Evolutionary conservation across 2,888 invertebrate species (phyloP), one percentile per base, ranked within the genome.

Genomic region (Eudemis profundana): DNA sequence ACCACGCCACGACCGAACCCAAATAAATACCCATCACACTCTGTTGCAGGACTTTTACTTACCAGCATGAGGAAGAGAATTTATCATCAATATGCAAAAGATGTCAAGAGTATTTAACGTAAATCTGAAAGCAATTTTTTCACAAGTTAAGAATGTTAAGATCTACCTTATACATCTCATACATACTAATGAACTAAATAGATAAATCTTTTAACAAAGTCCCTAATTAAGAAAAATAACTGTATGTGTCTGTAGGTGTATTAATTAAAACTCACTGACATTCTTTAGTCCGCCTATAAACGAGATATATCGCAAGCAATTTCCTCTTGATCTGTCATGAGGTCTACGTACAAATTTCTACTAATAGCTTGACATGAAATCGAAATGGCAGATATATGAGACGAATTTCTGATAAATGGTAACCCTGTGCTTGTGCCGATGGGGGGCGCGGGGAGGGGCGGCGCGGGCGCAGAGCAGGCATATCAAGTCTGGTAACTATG

Each of bases 401-500:
- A 59, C 65, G 19, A 53, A 65, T 21, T 60, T 63, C 51, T 59
- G 65, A 60, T 46, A 65, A 65, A 65, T 79, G 77, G 73, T 74
- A 70, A 77, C 77, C 78, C 87, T 86, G 86, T 87, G 89, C 81
- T 87, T 87, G 83, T 80, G 81, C 74, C 73, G 56, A 70, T 70
- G 72, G 67, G 71, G 70, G 77, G 72, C 73, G 78, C 73, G 78
- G 56, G 67, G 53, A 61, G 60, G n/a, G 57, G 59, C 76, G 77
- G 77, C 68, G 77, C 75, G 72, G 74, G 75, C 74, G 77, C 79
- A 76, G 85, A 84, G 85, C 87, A 82, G 81, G 88, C 89, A 88
- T 87, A 89, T 87, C 90, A 83, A 87, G 87, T 88, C 90, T 87
- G 90, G 91, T 90, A 92, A 91, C 89, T 91, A 92, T 90, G 90